Evolutionary conservation across 2,888 invertebrate genomes (phyloP).

Genomic region (Ornithoptera alexandrae): DNA sequence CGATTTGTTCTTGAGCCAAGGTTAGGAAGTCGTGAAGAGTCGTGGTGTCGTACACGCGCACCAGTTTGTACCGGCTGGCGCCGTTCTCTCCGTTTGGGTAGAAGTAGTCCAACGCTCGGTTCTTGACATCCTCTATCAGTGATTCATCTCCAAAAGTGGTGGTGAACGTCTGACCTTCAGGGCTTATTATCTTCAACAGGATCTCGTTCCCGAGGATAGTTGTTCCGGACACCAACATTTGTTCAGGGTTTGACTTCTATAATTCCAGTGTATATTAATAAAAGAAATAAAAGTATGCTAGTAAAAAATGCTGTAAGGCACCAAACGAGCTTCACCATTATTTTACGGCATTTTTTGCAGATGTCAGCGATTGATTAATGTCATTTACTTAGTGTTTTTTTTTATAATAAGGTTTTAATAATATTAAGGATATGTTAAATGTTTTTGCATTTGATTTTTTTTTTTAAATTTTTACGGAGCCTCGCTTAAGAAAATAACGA

Average conservation of each 20-base stretch:
- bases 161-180: constrained; percentile 62
- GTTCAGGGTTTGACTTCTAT: constrained; percentile 34
- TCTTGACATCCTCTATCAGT: constrained; percentile 67
- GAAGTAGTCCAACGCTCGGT: constrained; percentile 62
- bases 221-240: constrained; percentile 63
- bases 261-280: constrained; percentile 41
- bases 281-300: constrained; percentile 48
- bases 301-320: constrained; percentile 49
- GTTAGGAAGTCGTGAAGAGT: constrained; percentile 69
- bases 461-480: too few species aligned
- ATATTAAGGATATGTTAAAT: too few species aligned
- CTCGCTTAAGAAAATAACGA: too few species aligned
- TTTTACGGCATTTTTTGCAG: constrained; percentile 39
- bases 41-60: constrained; percentile 60
- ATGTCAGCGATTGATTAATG: constrained; percentile 10
- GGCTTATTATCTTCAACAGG: constrained; percentile 63
- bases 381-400: background rate
- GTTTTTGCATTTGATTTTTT: too few species aligned
- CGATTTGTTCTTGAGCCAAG: constrained; percentile 61
- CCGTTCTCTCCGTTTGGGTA: constrained; percentile 66
- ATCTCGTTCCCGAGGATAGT: constrained; percentile 51
- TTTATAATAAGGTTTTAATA: background rate
- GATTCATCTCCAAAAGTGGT: constrained; percentile 63
- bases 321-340: constrained; percentile 56
- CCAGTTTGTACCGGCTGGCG: constrained; percentile 60